Conservation (phyloP, 2,888 invertebrate genomes). For the Chirona hameri region DNA sequence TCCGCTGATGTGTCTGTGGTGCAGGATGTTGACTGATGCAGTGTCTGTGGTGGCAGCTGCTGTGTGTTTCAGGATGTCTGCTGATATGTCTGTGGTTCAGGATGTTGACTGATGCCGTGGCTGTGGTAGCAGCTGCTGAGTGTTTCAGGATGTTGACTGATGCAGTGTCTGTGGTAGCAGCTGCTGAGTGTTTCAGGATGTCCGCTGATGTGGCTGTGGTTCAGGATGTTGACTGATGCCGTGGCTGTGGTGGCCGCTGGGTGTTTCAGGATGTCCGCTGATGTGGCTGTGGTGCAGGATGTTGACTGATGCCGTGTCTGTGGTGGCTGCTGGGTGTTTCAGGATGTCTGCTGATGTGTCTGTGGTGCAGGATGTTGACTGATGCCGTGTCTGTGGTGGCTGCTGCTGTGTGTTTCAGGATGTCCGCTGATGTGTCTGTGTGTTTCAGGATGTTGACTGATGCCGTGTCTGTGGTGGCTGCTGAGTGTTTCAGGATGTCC, state of each 20-base stretch:
- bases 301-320: slow-evolving; percentile 46
- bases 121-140: not conserved
- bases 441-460: too few relatives aligned
- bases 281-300: slow-evolving; percentile 51
- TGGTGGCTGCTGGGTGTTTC: not conserved
- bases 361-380: too few relatives aligned
- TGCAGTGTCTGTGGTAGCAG: not conserved
- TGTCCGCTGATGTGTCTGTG: slow-evolving; percentile 54
- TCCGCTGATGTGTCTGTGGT: not conserved
- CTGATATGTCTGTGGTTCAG: too few relatives aligned
- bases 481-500: not conserved
- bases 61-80: slow-evolving; percentile 55
- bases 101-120: too few relatives aligned
- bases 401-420: slow-evolving; percentile 48
- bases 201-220: too few relatives aligned
- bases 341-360: not conserved
- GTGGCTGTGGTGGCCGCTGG: not conserved
- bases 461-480: not conserved
- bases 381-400: too few relatives aligned
- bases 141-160: not conserved
- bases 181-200: not conserved
- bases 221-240: too few relatives aligned
- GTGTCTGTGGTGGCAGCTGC: too few relatives aligned
- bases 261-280: not conserved
- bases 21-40: too few relatives aligned